Conservation (phyloP, 2,797 vertebrate species). For the Etheostoma nigrum region DNA sequence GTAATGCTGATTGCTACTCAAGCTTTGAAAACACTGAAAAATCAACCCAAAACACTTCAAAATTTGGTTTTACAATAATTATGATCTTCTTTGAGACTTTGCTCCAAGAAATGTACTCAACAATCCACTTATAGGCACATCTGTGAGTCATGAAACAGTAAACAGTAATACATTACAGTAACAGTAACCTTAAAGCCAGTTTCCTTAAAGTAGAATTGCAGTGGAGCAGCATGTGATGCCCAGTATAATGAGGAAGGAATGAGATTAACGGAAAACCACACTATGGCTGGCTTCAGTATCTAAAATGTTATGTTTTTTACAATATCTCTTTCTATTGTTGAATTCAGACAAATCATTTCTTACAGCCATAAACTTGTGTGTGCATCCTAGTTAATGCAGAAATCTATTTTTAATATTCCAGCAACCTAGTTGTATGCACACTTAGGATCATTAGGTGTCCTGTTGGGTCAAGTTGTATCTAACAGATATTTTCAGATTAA, state of each 20-base stretch:
- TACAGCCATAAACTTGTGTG: background rate
- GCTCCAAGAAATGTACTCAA: constrained; percentile 2
- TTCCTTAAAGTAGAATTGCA: constrained; percentile 16
- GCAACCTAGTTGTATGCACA: background rate
- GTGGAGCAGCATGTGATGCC: background rate
- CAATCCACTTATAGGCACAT: constrained; percentile 61
- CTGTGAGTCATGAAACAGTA: constrained; percentile 47
- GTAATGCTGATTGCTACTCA: background rate
- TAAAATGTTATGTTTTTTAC: background rate
- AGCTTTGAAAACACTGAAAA: constrained; percentile 38
- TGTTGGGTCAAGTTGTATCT: background rate
- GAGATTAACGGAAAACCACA: background rate
- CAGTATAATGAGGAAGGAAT: background rate
- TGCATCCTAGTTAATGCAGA: background rate
- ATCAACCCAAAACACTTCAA: constrained; percentile 2
- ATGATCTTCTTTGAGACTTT: constrained; percentile 17
- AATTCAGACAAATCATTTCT: background rate
- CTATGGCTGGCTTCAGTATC: background rate
- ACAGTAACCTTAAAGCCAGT: background rate
- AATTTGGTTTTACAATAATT: constrained; percentile 8
- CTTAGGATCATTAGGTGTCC: background rate
- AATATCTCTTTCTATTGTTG: background rate
- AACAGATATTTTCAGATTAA: constrained; percentile 13
- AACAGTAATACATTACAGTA: background rate
- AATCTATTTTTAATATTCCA: background rate